A percentile compares a stretch with the other conserved stretches of the same genome.
phyloP scores from a whole-genome alignment of 2,113 vertebrate species.

The Megaceryle maxima region DNA sequence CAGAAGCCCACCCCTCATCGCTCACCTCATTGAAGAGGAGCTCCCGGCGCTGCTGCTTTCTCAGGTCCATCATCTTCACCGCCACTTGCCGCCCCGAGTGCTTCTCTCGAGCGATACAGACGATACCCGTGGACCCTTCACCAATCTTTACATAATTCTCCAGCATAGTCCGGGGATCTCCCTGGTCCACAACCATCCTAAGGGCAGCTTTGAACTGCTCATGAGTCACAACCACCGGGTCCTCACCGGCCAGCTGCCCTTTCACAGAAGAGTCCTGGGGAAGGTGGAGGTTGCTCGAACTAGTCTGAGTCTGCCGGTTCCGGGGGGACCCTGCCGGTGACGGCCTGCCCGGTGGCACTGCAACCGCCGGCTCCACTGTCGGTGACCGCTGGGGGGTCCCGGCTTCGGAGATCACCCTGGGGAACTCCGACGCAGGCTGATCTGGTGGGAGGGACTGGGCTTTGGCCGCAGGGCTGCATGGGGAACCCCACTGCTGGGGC shows the following conservation, averaged over 20 bases:
- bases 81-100: slow-evolving; percentile 94
- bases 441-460: slow-evolving; percentile 77
- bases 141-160: slow-evolving; percentile 97
- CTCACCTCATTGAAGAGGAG: slow-evolving; percentile 96
- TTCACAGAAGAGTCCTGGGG: slow-evolving; percentile 80
- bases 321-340: slow-evolving; percentile 90
- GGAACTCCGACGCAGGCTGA: slow-evolving; percentile 59
- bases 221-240: slow-evolving; percentile 89
- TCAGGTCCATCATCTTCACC: slow-evolving; percentile 98
- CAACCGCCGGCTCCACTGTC: neutral
- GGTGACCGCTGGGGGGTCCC: slow-evolving; percentile 73
- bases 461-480: slow-evolving; percentile 69
- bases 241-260: slow-evolving; percentile 71
- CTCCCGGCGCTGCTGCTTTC: slow-evolving; percentile 95
- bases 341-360: slow-evolving; percentile 82
- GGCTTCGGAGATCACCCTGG: slow-evolving; percentile 57
- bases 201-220: slow-evolving; percentile 98
- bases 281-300: slow-evolving; percentile 89
- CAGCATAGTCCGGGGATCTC: slow-evolving; percentile 89
- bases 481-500: slow-evolving; percentile 68
- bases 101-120: slow-evolving; percentile 92
- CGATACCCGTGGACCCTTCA: slow-evolving; percentile 95
- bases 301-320: slow-evolving; percentile 87
- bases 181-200: slow-evolving; percentile 97
- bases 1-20: neutral